Conservation (phyloP, 2,113 vertebrate species). For the Lamprologus callipterus region DNA sequence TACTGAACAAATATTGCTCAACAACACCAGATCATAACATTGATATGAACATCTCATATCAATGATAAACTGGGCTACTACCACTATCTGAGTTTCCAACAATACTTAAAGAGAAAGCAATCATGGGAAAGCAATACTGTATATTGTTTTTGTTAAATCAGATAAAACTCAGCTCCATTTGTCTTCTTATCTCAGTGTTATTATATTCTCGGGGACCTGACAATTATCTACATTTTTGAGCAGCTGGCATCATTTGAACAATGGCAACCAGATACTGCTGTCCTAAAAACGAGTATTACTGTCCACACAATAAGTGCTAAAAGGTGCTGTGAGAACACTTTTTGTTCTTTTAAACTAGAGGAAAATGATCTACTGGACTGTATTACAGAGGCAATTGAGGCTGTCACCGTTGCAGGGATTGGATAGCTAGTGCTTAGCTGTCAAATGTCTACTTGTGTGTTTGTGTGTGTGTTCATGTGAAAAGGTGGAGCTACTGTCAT, state of each 20-base stretch:
- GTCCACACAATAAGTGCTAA: not conserved
- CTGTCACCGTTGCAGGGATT: not conserved
- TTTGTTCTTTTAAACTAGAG: not conserved
- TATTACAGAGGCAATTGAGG: not conserved
- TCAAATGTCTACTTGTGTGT: not conserved
- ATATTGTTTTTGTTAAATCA: not conserved
- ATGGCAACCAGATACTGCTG: constrained; percentile 39
- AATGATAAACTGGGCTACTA: not conserved
- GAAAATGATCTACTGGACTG: not conserved
- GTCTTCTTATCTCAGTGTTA: not conserved
- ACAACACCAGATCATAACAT: not conserved
- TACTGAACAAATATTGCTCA: not conserved
- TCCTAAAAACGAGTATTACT: constrained; percentile 24
- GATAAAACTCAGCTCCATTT: not conserved
- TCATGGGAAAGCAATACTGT: not conserved
- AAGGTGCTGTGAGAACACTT: not conserved
- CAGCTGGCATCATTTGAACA: not conserved
- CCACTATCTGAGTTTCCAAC: not conserved
- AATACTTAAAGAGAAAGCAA: not conserved
- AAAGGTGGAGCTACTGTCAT: constrained; percentile 23
- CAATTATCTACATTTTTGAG: not conserved
- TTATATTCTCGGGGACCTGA: not conserved
- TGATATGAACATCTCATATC: not conserved
- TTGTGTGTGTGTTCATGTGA: not conserved
- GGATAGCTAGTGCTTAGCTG: not conserved